Base-by-base conservation (phyloP, 1,140 invertebrate species). In the Drosophila bipectinata region DNA sequence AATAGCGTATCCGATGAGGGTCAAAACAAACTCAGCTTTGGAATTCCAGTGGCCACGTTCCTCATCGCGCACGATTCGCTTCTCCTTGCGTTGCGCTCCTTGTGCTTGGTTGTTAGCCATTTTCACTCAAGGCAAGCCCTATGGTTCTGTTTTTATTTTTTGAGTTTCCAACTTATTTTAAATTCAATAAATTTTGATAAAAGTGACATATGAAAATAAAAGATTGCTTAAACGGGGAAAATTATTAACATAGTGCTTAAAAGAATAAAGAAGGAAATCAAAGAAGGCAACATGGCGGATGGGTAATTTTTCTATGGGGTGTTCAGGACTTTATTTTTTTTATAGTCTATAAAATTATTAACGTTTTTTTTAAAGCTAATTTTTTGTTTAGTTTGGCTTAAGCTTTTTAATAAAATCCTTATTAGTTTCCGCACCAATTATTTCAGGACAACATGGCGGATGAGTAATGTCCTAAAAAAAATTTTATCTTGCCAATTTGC, bases 21-120 rank as follows among this genome's bases (percentile, higher is more conserved):
- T 95, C 1, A 96, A 92, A 10, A 97, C 82, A 92, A 96, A 97
- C 92, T 97, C 96, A 2, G 95, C 92, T 77, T 96, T 95, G 30
- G 93, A 94, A 2, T 90, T 93, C 96, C 96, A 97, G 15, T 79
- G 71, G 45, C 92, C 92, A 14, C 92, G 85, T 56, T 92, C 77
- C 24, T 24, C 55, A 68, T 91, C 90, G 30, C 80, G 82, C 0
- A 7, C 14, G 15, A 89, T 77, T 12, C 72, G 59, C 34, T 77
- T 88, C 1, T 15, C 12, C 39, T 9, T 68, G 0, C 48, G 48
- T 10, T 7, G 1, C 6, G 15, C 34, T 1, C 3, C 28, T 0
- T 15, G 32, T 28, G 54, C 44, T 6, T 51, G 24, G 7, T 18
- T 44, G 1, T 49, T 37, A 14, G 48, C 26, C 54, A 67, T 81